phyloP scores from a whole-genome alignment of 2,797 vertebrate genomes.

The Halcyon chelicuti region DNA sequence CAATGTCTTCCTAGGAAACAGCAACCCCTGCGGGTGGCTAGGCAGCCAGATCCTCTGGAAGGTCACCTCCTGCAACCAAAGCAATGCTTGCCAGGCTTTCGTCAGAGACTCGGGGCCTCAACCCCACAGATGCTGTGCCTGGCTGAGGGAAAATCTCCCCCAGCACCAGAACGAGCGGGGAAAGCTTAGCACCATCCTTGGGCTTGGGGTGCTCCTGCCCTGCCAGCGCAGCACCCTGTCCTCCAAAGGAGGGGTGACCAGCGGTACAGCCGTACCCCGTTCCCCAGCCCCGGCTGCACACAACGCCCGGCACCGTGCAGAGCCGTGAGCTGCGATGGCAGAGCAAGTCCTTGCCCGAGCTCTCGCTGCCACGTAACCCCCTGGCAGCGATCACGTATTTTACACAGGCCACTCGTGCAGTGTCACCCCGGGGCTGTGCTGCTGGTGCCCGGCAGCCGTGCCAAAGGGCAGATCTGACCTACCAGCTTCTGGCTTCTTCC shows the following conservation, averaged over 20 bases:
- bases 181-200: not conserved
- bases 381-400: fast-evolving
- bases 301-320: fast-evolving
- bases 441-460: not conserved
- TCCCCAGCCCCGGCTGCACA: fast-evolving
- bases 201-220: not conserved
- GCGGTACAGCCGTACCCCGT: fast-evolving
- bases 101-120: not conserved
- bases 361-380: fast-evolving
- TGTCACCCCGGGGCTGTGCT: not conserved
- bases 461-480: not conserved
- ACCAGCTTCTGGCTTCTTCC: fast-evolving
- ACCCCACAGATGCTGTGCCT: not conserved
- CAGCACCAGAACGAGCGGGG: fast-evolving
- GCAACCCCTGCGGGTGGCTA: not conserved
- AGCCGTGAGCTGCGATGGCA: not conserved
- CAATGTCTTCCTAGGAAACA: not conserved
- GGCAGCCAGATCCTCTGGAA: not conserved
- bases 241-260: fast-evolving
- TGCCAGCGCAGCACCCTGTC: not conserved
- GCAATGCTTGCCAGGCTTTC: not conserved
- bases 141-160: not conserved
- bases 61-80: not conserved
- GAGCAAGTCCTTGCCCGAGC: fast-evolving
- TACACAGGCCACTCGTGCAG: not conserved